phyloP scores from a whole-genome alignment of 2,113 vertebrate genomes.

The Chamaetylas fuelleborni region DNA sequence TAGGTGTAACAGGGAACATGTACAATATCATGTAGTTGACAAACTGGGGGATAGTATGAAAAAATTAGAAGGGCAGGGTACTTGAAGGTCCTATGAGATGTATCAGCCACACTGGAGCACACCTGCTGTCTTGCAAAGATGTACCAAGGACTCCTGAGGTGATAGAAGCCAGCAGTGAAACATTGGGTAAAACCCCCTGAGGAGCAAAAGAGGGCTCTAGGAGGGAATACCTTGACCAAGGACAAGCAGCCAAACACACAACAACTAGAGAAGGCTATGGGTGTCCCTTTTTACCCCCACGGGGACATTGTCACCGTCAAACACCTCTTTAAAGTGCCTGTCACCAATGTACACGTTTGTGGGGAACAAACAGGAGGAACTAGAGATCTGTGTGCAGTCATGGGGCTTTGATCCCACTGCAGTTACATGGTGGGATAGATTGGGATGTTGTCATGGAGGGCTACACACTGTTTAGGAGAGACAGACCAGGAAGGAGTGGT shows the following conservation, averaged over 20 bases:
- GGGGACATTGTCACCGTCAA: not conserved
- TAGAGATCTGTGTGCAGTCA: not conserved
- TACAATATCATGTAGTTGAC: not conserved
- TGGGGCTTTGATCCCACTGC: not conserved
- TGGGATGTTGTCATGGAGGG: not conserved
- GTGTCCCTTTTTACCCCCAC: not conserved
- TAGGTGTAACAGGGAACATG: not conserved
- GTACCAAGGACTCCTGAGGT: not conserved
- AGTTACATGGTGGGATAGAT: not conserved
- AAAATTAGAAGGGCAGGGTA: not conserved
- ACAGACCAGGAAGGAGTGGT: too few relatives aligned
- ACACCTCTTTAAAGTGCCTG: not conserved
- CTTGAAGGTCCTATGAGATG: not conserved
- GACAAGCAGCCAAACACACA: not conserved
- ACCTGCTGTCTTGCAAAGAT: not conserved
- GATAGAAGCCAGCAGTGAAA: not conserved
- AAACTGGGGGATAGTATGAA: not conserved
- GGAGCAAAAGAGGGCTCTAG: not conserved
- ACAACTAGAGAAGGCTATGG: not conserved
- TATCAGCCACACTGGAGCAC: too few relatives aligned
- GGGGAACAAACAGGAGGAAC: not conserved
- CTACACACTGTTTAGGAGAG: not conserved
- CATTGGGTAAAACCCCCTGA: accelerated
- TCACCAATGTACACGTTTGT: not conserved
- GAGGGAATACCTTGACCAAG: not conserved